Conservation (phyloP, 2,797 vertebrate species). For the Lutjanus campechanus region DNA sequence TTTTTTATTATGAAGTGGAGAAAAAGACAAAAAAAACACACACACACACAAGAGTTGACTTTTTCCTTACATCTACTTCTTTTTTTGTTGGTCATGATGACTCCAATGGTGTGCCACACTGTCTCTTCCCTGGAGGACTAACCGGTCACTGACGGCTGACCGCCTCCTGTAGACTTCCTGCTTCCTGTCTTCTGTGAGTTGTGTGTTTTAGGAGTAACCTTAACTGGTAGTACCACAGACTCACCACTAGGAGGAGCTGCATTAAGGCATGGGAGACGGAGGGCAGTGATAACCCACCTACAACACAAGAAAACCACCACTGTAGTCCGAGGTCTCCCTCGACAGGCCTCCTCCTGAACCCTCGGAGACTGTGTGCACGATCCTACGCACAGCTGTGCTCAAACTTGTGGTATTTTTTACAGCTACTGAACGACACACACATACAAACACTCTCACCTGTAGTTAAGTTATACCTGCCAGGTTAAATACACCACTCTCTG, state of each 20-base stretch:
- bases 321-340: slow-evolving; percentile 58
- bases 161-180: slow-evolving; percentile 75
- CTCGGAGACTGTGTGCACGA: slow-evolving; percentile 75
- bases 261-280: slow-evolving; percentile 53
- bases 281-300: slow-evolving; percentile 49
- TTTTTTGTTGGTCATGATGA: slow-evolving; percentile 77
- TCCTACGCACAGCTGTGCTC: slow-evolving; percentile 66
- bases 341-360: slow-evolving; percentile 68
- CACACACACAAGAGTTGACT: slow-evolving; percentile 82
- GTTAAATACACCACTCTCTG: slow-evolving; percentile 68
- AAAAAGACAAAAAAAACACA: slow-evolving; percentile 89
- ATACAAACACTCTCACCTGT: slow-evolving; percentile 62
- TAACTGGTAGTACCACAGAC: slow-evolving; percentile 79
- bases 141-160: slow-evolving; percentile 61
- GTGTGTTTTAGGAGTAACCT: slow-evolving; percentile 77
- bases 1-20: slow-evolving; percentile 97
- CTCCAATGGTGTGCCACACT: slow-evolving; percentile 76
- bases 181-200: slow-evolving; percentile 73
- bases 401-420: slow-evolving; percentile 71
- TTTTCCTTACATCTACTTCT: slow-evolving; percentile 77
- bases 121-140: slow-evolving; percentile 75
- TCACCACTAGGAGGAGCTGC: slow-evolving; percentile 76
- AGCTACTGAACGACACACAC: slow-evolving; percentile 75
- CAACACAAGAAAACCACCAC: slow-evolving; percentile 61
- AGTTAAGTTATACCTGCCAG: slow-evolving; percentile 64